phyloP scores from a whole-genome alignment of 2,113 vertebrate species.

The Chloropsis cyanopogon region DNA sequence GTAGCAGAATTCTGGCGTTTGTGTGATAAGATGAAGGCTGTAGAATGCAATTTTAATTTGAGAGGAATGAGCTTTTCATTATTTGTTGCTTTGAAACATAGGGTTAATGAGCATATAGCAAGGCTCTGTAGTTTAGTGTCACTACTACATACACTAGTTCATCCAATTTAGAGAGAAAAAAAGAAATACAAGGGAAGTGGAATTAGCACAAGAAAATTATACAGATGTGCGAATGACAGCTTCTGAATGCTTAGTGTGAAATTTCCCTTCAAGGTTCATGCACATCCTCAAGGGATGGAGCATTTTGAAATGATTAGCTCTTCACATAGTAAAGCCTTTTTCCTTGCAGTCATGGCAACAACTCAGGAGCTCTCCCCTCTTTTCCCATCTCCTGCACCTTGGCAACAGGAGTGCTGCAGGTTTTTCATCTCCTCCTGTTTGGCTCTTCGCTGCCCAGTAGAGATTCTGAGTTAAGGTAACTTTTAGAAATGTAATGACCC shows the following conservation, averaged over 20 bases:
- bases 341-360: conserved; percentile 75
- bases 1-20: conserved; percentile 4
- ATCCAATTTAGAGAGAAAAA: conserved; percentile 25
- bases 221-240: conserved; percentile 26
- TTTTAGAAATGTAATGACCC: not conserved
- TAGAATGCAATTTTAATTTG: conserved; percentile 1
- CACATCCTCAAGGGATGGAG: conserved; percentile 55
- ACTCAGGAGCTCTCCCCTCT: conserved; percentile 36
- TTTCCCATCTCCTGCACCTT: conserved; percentile 30
- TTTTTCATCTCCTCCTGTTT: conserved; percentile 52
- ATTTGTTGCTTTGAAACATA: conserved; percentile 30
- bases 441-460: conserved; percentile 57
- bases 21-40: conserved; percentile 31
- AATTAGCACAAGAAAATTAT: conserved; percentile 45
- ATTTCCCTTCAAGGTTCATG: conserved; percentile 48
- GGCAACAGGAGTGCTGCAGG: conserved; percentile 65
- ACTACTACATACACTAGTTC: not conserved
- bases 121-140: not conserved
- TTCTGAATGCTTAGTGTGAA: conserved; percentile 53
- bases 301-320: conserved; percentile 55
- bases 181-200: conserved; percentile 19
- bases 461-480: not conserved
- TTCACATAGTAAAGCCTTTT: conserved; percentile 50
- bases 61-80: not conserved
- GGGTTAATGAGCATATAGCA: conserved; percentile 6